A percentile compares a stretch with the other conserved stretches of the same genome.
phyloP scores from a whole-genome alignment of 1,140 invertebrate species.

The Oedothorax gibbosus region DNA sequence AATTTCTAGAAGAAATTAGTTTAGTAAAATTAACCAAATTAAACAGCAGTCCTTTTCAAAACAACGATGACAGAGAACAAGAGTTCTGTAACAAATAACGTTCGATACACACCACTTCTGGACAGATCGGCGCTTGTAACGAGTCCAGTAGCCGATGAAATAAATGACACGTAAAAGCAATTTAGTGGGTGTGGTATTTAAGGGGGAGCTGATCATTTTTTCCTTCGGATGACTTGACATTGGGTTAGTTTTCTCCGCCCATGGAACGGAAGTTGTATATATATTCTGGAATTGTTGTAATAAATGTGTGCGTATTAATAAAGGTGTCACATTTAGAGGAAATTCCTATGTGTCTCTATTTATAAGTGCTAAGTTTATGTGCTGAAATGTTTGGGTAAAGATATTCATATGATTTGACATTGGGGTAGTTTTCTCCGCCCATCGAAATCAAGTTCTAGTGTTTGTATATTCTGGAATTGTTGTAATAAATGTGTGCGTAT shows the following conservation, averaged over 20 bases:
- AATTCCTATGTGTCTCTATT: conserved; percentile 21
- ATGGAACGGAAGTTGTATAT: neutral
- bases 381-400: too few relatives aligned
- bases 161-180: conserved; percentile 54
- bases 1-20: too few relatives aligned
- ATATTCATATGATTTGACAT: too few relatives aligned
- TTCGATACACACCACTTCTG: neutral
- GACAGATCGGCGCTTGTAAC: conserved; percentile 29
- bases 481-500: neutral
- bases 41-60: too few relatives aligned
- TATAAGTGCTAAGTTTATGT: neutral
- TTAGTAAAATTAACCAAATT: too few relatives aligned
- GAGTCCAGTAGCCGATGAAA: conserved; percentile 23
- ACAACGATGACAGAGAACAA: too few relatives aligned
- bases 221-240: conserved; percentile 19
- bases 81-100: too few relatives aligned
- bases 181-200: conserved; percentile 51
- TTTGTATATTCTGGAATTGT: too few relatives aligned
- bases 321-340: conserved; percentile 6
- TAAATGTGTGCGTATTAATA: conserved; percentile 18
- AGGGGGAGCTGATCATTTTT: conserved; percentile 36
- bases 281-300: neutral
- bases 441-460: too few relatives aligned
- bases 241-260: neutral
- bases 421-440: too few relatives aligned